Evolutionary conservation across 1,140 invertebrate genomes (phyloP), one percentile per base, ranked within the genome.

Genomic region (Drosophila willistoni): DNA sequence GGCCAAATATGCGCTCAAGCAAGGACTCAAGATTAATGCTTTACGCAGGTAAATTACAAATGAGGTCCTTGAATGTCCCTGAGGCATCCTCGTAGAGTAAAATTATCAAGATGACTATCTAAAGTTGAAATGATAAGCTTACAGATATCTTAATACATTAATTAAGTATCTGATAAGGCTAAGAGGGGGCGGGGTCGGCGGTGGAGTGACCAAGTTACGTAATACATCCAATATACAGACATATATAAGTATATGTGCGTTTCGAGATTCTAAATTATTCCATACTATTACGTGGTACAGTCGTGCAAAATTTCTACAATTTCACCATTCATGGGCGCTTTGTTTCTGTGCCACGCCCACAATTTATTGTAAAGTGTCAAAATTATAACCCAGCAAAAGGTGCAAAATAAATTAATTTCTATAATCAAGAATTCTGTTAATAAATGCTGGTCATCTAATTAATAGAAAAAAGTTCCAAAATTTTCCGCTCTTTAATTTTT

Each of bases 1-100:
- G 12, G 67, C 83, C n/a, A 67, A 41, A 7, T 41, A 69, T 44
- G n/a, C 78, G 17, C 61, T 87, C 0, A 65, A 29, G 33, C 75
- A 79, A 36, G 42, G 41, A 12, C 29, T 42, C 22, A 61, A 19
- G 12, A 7, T 68, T 2, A 68, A 73, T 0, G 41, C 65, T 1
- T 33, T 65, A 17, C 79, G 83, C 34, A 73, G 83, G 83, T 86
- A 71, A 64, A 71, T 74, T 59, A 3, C 17, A 57, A 10, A 14
- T 33, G 54, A 29, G 65, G n/a, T 57, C 13, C 34, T 10, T 34
- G 4, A 29, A 39, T 41, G 25, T 59, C 54, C 25, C 14, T 19
- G 1, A 0, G 0, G 0, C 7, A 25, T 47, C 19, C 44, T 51
- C 1, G 7, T 1, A 6, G 42, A 22, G 7, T 13, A 1, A 17